A percentile compares a stretch with the other conserved stretches of the same genome.
Conservation (phyloP, 2,888 invertebrate genomes). For the Teinopalpus imperialis region DNA sequence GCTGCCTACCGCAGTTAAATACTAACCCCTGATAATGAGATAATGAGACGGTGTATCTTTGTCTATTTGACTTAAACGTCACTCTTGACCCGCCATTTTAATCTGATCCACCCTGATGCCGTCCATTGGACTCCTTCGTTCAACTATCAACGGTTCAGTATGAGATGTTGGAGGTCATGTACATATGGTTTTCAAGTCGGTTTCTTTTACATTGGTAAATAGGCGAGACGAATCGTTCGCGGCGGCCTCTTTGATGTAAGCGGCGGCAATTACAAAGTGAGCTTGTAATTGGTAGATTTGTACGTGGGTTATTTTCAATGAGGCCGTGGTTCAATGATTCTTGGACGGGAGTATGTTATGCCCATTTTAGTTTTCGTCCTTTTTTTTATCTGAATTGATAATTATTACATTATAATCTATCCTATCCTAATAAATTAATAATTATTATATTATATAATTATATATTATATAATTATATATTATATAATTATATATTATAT, state of each 20-base stretch:
- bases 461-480: too few relatives aligned
- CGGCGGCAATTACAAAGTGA: slow-evolving; percentile 58
- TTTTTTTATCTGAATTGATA: too few relatives aligned
- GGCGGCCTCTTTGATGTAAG: slow-evolving; percentile 65
- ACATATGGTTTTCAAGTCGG: slow-evolving; percentile 42
- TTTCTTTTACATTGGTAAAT: slow-evolving; percentile 62
- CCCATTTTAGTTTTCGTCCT: too few relatives aligned
- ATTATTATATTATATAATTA: too few relatives aligned
- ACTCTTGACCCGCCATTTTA: slow-evolving; percentile 36
- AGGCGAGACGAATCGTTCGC: slow-evolving; percentile 76
- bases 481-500: too few relatives aligned
- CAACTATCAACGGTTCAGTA: not conserved
- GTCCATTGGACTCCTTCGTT: not conserved
- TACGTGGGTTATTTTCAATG: slow-evolving; percentile 43
- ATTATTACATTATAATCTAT: too few relatives aligned
- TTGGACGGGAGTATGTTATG: too few relatives aligned
- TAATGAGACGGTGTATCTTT: slow-evolving; percentile 70
- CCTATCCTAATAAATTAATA: too few relatives aligned
- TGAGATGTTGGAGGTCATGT: slow-evolving; percentile 34
- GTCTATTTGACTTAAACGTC: slow-evolving; percentile 62
- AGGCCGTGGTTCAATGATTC: slow-evolving; percentile 35
- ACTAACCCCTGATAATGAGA: slow-evolving; percentile 53
- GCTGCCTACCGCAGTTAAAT: slow-evolving; percentile 20
- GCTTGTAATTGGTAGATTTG: slow-evolving; percentile 51
- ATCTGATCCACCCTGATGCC: not conserved